Evolutionary conservation across 2,113 vertebrate species (phyloP).

Genomic region (Nothoprocta pentlandii): DNA sequence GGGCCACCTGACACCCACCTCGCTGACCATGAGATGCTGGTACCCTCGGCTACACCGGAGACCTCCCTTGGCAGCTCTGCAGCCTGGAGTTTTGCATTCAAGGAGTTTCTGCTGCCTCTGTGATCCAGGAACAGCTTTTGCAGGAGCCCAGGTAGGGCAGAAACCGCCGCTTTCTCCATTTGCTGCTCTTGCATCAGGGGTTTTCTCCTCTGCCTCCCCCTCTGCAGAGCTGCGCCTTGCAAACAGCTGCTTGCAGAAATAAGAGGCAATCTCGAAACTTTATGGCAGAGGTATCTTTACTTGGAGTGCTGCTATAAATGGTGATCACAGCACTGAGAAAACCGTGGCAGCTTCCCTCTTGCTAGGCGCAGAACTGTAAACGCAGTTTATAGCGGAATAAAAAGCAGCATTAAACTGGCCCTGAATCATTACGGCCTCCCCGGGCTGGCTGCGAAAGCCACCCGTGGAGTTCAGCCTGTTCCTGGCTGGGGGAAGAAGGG

Average conservation of each 20-base stretch:
- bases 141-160: neutral
- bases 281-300: neutral
- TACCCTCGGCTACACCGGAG: neutral
- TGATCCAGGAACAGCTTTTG: neutral
- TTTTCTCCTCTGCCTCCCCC: neutral
- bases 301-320: neutral
- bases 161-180: neutral
- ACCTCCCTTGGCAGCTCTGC: neutral
- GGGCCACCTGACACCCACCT: neutral
- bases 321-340: neutral
- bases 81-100: neutral
- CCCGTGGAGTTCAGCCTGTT: neutral
- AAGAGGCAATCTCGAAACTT: slow-evolving; percentile 3
- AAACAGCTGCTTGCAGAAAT: neutral
- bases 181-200: neutral
- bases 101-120: neutral
- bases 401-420: slow-evolving; percentile 6
- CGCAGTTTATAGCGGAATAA: slow-evolving; percentile 17
- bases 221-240: neutral
- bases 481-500: neutral
- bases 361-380: neutral
- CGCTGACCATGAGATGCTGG: neutral
- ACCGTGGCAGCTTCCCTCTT: neutral
- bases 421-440: slow-evolving; percentile 1
- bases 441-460: neutral